Evolutionary conservation across 2,113 vertebrate genomes (phyloP), one percentile per base, ranked within the genome.

Genomic region (Osmerus mordax): DNA sequence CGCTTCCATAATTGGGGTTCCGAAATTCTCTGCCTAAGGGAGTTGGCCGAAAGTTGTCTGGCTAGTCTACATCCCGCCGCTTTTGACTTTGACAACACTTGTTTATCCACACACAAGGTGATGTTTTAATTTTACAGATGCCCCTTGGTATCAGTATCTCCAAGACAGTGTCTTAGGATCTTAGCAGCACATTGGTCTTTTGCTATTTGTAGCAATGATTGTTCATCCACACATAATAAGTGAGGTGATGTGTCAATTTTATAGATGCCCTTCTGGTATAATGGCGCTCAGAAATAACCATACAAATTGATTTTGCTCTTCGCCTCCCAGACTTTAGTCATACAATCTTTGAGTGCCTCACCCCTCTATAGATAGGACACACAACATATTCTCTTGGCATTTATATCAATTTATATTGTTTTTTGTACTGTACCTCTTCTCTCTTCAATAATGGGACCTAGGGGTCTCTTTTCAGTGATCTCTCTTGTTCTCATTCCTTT

Each of bases 391-490:
- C 79, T 79, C 77, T 62, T 72, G 73, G 67, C 72, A 73, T 73
- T 76, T 81, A 79, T 77, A 82, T 78, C 77, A 78, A 80, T 79
- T 79, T 79, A 60, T 83, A 83, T 86, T 78, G 77, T 61, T 78
- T 81, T 83, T 72, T 78, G 58, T 81, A 67, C 67, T 47, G 64
- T 74, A 62, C 51, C 71, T 47, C 70, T 63, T 41, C 73, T 72
- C n/a, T 70, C 54, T 56, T 51, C 55, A 67, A 65, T 79, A 79
- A 85, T 79, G 72, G 66, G 76, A 80, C 78, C 72, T 66, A 69
- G 60, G 75, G 76, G 75, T 69, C 73, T 51, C 52, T 67, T 66
- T 13, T 73, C 59, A 28, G 18, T 18, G 55, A 51, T 29, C 29
- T 15, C 5, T 25, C 19, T 16, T 1, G 65, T 52, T 69, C 29